Conservation (phyloP, 2,888 invertebrate species). For the Noctuana brunneofusca region DNA sequence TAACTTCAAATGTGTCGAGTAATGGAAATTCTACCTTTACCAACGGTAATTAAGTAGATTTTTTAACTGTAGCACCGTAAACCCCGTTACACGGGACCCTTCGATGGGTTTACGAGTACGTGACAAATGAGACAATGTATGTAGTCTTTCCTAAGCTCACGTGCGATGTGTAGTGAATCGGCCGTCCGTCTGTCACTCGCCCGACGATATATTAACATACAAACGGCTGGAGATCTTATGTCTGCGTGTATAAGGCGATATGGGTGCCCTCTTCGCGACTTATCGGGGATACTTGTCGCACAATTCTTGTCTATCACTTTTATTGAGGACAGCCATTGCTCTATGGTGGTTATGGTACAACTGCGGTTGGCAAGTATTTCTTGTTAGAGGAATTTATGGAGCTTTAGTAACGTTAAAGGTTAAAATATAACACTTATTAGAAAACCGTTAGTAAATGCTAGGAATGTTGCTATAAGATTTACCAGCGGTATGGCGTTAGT, state of each 20-base stretch:
- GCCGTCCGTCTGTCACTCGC: conserved; percentile 18
- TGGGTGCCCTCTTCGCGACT: conserved; percentile 37
- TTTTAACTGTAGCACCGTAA: background rate
- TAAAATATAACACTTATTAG: background rate
- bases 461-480: too few relatives aligned
- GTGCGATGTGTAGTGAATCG: conserved; percentile 17
- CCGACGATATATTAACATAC: conserved; percentile 45
- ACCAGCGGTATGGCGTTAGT: too few relatives aligned
- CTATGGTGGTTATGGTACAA: conserved; percentile 1
- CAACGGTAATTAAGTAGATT: background rate
- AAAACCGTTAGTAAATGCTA: background rate
- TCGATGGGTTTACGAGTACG: conserved; percentile 41
- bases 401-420: background rate
- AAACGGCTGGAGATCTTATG: conserved; percentile 40
- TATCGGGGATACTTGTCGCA: conserved; percentile 38
- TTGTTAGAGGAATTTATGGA: conserved; percentile 5
- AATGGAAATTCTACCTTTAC: background rate
- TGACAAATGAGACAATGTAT: conserved; percentile 45
- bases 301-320: conserved; percentile 38
- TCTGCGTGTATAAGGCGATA: conserved; percentile 27
- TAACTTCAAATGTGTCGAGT: background rate
- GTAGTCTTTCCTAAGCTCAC: conserved; percentile 25
- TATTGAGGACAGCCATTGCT: conserved; percentile 35
- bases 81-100: background rate
- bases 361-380: background rate